Conservation (phyloP, 2,888 invertebrate species). For the Ametastegia equiseti region DNA sequence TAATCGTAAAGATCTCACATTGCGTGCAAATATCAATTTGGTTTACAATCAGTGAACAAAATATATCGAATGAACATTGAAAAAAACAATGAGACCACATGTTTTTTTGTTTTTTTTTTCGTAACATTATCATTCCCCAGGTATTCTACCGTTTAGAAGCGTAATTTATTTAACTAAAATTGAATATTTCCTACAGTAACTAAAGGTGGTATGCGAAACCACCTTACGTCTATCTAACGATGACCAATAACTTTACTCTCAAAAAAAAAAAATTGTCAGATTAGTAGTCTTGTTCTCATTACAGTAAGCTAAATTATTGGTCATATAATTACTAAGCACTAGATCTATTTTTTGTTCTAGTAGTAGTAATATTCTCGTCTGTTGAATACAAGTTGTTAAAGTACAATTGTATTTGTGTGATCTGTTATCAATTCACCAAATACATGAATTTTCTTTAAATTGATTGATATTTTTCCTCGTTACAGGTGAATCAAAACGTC, state of each 20-base stretch:
- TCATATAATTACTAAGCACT: slow-evolving; percentile 26
- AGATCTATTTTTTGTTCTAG: slow-evolving; percentile 13
- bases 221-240: slow-evolving; percentile 34
- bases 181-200: slow-evolving; percentile 2
- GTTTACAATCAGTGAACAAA: neutral
- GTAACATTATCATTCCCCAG: neutral
- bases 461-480: neutral
- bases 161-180: slow-evolving; percentile 34
- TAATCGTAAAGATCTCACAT: neutral
- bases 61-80: neutral
- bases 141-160: neutral
- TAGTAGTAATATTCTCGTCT: neutral
- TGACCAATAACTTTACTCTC: slow-evolving; percentile 41
- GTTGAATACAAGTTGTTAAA: neutral
- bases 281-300: slow-evolving; percentile 26
- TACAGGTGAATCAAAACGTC: neutral
- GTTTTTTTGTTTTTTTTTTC: too few species aligned
- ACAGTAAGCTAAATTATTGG: slow-evolving; percentile 27
- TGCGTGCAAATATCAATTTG: neutral
- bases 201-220: slow-evolving; percentile 1
- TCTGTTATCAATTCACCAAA: slow-evolving; percentile 19
- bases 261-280: slow-evolving; percentile 36
- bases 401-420: neutral
- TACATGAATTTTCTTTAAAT: slow-evolving; percentile 31
- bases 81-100: slow-evolving; percentile 23